Evolutionary conservation across 1,140 invertebrate genomes (phyloP).

Genomic region (Sinella curviseta): DNA sequence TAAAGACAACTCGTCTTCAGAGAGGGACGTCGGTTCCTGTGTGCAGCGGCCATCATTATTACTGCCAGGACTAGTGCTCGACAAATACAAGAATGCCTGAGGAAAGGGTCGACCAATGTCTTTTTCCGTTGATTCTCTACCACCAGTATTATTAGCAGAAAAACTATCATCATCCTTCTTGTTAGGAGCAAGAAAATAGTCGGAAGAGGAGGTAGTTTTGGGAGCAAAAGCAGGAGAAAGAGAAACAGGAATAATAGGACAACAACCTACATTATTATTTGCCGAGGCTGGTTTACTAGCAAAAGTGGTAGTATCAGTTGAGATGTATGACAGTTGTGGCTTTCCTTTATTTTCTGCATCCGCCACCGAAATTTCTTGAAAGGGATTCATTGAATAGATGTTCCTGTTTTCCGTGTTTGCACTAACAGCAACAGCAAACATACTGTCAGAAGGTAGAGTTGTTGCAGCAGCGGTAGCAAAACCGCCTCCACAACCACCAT

Average conservation of each 20-base stretch:
- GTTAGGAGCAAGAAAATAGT: too few relatives aligned
- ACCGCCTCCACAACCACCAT: not conserved
- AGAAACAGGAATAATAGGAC: too few relatives aligned
- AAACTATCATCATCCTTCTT: not conserved
- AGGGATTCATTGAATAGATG: not conserved
- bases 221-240: not conserved
- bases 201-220: too few relatives aligned
- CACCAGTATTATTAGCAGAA: slow-evolving; percentile 8
- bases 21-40: not conserved
- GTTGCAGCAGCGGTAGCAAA: not conserved
- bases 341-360: not conserved
- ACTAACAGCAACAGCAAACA: not conserved
- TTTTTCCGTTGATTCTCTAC: too few relatives aligned
- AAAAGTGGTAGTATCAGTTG: not conserved
- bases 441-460: not conserved
- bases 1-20: too few relatives aligned
- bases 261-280: too few relatives aligned
- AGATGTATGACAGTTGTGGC: slow-evolving; percentile 16
- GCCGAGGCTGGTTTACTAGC: not conserved
- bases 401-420: not conserved
- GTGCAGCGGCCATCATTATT: not conserved
- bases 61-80: too few relatives aligned
- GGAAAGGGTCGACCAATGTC: not conserved
- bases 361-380: slow-evolving; percentile 12
- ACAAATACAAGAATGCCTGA: not conserved